These are phyloP conservation scores for Orthosia gracilis DNA, from an alignment of 2,888 invertebrate species.

Conservation along the genomic window DNA sequence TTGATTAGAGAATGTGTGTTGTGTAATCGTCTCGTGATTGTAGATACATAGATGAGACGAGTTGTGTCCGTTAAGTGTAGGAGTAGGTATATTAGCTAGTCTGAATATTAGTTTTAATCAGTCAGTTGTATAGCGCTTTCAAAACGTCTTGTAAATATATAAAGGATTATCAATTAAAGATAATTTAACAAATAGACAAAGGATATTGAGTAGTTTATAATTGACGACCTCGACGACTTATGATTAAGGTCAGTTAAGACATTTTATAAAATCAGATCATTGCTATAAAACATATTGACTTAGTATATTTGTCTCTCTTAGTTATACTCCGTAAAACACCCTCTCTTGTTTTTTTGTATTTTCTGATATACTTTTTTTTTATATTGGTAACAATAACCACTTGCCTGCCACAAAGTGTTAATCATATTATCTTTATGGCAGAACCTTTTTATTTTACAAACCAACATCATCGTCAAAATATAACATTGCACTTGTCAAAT, in stretches of 20 bases:
- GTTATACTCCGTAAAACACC: too few species aligned
- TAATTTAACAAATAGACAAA: not conserved
- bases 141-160: not conserved
- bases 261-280: not conserved
- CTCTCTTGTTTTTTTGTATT: too few species aligned
- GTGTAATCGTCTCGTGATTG: conserved; percentile 34
- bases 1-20: conserved; percentile 59
- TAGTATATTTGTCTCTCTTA: too few species aligned
- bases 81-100: conserved; percentile 13
- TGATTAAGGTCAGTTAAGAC: too few species aligned
- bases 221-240: not conserved
- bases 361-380: not conserved
- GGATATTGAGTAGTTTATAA: not conserved
- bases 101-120: not conserved
- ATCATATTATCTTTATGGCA: too few species aligned
- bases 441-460: not conserved
- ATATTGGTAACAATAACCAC: not conserved
- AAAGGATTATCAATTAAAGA: not conserved
- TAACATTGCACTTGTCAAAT: not conserved
- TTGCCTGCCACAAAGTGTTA: too few species aligned
- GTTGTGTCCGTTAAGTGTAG: not conserved
- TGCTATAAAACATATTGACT: too few species aligned
- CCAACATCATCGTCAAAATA: not conserved
- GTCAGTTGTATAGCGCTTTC: not conserved
- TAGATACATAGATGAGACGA: conserved; percentile 9